Evolutionary conservation across 1,140 invertebrate species (phyloP).

Genomic region (Bombus superbus): DNA sequence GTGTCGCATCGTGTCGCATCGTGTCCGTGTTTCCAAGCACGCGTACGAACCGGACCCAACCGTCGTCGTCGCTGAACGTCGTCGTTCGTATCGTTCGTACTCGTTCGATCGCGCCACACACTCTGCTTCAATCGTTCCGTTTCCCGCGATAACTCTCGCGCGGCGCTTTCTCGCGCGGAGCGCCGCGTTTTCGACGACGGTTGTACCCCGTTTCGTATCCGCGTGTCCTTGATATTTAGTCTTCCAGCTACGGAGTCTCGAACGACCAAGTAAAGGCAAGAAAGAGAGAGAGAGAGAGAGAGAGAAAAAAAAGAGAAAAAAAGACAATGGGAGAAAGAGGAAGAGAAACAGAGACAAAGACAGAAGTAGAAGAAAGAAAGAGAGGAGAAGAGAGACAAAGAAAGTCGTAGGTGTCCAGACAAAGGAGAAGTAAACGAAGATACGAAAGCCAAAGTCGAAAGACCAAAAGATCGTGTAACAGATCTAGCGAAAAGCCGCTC

Average conservation of each 20-base stretch:
- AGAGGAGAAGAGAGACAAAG: conserved; percentile 30
- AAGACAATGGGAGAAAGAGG: background rate
- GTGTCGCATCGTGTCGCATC: background rate
- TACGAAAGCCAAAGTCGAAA: conserved; percentile 58
- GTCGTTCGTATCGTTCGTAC: too few species aligned
- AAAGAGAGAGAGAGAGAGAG: conserved; percentile 1
- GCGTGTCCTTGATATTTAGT: conserved; percentile 29
- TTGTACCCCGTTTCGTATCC: background rate
- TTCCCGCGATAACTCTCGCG: background rate
- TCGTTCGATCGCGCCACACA: too few species aligned
- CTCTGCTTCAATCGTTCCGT: too few species aligned
- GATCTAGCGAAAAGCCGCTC: conserved; percentile 40
- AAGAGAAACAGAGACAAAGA: background rate
- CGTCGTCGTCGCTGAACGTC: background rate
- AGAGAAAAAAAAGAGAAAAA: background rate
- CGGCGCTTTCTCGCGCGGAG: too few species aligned
- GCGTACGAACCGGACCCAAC: background rate
- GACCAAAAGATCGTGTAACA: conserved; percentile 42
- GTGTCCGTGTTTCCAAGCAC: background rate
- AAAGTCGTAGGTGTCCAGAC: conserved; percentile 41
- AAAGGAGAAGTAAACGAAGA: conserved; percentile 56
- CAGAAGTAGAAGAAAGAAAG: background rate
- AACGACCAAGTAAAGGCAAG: conserved; percentile 57
- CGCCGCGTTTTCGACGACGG: background rate
- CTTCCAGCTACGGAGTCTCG: conserved; percentile 43